Percentiles rank a stretch among this genome's conserved stretches.
Evolutionary conservation across 2,888 invertebrate genomes (phyloP).

Genomic region (Phalera bucephala): DNA sequence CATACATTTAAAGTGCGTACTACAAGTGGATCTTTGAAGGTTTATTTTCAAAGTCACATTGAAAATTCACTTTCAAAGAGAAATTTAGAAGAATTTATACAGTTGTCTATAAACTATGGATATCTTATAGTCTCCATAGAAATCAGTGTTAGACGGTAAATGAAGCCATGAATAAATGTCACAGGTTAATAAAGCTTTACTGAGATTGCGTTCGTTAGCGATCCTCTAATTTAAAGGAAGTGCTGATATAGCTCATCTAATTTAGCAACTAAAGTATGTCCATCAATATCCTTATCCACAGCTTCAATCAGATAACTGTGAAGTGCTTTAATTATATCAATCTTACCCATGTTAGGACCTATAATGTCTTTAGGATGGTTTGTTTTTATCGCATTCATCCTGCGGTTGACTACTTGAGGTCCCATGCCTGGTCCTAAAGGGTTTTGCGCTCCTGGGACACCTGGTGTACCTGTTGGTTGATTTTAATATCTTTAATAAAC

Average conservation of each 20-base stretch:
- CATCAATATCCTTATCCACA: constrained; percentile 11
- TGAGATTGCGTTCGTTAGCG: constrained; percentile 5
- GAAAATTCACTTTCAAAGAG: constrained; percentile 23
- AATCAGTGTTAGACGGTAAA: constrained; percentile 6
- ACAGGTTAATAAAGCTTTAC: constrained; percentile 5
- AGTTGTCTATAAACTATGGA: constrained; percentile 16
- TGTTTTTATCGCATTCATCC: constrained; percentile 94
- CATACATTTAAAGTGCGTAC: constrained; percentile 46
- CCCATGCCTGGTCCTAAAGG: constrained; percentile 78
- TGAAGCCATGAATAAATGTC: constrained; percentile 25
- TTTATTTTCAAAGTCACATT: constrained; percentile 6
- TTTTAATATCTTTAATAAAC: too few relatives aligned
- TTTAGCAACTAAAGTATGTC: background rate
- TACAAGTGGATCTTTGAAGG: constrained; percentile 35
- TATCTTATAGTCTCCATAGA: constrained; percentile 17
- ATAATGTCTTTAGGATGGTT: constrained; percentile 92
- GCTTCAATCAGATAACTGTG: constrained; percentile 10
- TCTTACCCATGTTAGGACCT: constrained; percentile 91
- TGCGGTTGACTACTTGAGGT: constrained; percentile 85
- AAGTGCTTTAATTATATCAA: constrained; percentile 11
- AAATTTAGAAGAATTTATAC: constrained; percentile 18
- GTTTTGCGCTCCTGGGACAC: constrained; percentile 67
- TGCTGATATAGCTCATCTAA: background rate
- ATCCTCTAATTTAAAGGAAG: background rate
- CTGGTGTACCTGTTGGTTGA: constrained; percentile 49